Conservation (phyloP, 2,888 invertebrate genomes). For the Cephus runcator region DNA sequence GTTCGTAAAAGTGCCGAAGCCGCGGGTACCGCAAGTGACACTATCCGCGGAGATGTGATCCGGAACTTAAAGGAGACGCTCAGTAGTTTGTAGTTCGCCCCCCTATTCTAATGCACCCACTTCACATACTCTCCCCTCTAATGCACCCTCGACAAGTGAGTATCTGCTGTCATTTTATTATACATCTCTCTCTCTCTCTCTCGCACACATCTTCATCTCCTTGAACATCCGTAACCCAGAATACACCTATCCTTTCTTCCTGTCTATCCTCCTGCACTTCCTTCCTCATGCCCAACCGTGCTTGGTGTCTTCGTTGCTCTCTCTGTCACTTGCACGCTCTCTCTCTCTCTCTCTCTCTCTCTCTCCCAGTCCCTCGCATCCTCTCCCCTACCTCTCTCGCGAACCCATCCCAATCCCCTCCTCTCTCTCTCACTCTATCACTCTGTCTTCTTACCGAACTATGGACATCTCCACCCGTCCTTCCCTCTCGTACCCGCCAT, state of each 20-base stretch:
- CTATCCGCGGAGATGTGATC: slow-evolving; percentile 61
- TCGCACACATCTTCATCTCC: neutral
- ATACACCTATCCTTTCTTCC: no score
- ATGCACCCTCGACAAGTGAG: slow-evolving; percentile 51
- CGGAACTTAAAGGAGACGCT: slow-evolving; percentile 50
- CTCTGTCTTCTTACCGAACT: no score
- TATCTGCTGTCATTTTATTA: slow-evolving; percentile 22
- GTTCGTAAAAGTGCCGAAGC: slow-evolving; percentile 27
- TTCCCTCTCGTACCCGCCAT: slow-evolving; percentile 2
- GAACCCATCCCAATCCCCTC: slow-evolving; percentile 3
- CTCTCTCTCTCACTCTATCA: neutral
- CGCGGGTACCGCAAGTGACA: slow-evolving; percentile 47
- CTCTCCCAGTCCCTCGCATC: slow-evolving; percentile 5
- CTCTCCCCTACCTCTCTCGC: slow-evolving; percentile 4
- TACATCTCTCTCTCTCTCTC: slow-evolving; percentile 9
- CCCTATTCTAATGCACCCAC: slow-evolving; percentile 26
- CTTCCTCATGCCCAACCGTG: no score
- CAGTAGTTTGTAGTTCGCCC: slow-evolving; percentile 63
- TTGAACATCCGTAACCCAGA: no score
- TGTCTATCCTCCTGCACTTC: no score
- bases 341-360: slow-evolving; percentile 1
- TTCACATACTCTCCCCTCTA: slow-evolving; percentile 31
- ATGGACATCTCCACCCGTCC: neutral
- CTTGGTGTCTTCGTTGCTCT: neutral
- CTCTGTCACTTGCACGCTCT: slow-evolving; percentile 3